Evolutionary conservation across 1,140 invertebrate species (phyloP), one percentile per base, ranked within the genome.

Genomic region (Psix sp.): DNA sequence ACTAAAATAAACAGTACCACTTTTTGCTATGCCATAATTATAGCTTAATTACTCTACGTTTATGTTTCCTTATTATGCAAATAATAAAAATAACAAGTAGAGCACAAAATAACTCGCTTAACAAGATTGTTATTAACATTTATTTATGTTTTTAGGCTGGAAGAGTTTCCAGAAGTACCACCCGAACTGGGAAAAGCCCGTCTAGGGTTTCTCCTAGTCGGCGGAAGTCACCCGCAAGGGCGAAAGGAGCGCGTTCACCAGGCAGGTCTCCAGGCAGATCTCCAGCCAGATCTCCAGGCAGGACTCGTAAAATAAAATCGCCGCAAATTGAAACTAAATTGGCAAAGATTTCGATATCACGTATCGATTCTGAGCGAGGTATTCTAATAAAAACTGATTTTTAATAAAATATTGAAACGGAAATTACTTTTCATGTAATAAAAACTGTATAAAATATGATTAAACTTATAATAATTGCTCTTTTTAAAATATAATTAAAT

Each of bases 291-390:
- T 80, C 72, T 5, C 76, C 75, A 7, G 77, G 33, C 9, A n/a
- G 29, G 5, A 20, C 16, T 24, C 74, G 74, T 20, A 76, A 35
- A 42, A 74, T 72, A 24, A 81, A 78, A 70, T 56, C 79, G 11
- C 68, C 81, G 10, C 36, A 59, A 6, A 75, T 77, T 9, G 77
- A 43, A 31, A 65, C 79, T 4, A 79, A 63, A 56, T 48, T 73
- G 39, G 77, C 81, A 33, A 82, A 80, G 31, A 57, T 82, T 24
- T 79, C 80, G 29, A 52, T 83, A 9, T 39, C 79, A 9, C 62
- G 78, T 40, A 74, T 82, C 46, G 82, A 85, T 17, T 14, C 62
- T 0, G 54, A 77, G 18, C 74, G 56, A 68, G 77, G 82, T 21
- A 43, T 33, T 52, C 29, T 36, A 5, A 38, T 13, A 15, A 3